Conservation (phyloP, 2,113 vertebrate species). For the Hylia prasina region DNA sequence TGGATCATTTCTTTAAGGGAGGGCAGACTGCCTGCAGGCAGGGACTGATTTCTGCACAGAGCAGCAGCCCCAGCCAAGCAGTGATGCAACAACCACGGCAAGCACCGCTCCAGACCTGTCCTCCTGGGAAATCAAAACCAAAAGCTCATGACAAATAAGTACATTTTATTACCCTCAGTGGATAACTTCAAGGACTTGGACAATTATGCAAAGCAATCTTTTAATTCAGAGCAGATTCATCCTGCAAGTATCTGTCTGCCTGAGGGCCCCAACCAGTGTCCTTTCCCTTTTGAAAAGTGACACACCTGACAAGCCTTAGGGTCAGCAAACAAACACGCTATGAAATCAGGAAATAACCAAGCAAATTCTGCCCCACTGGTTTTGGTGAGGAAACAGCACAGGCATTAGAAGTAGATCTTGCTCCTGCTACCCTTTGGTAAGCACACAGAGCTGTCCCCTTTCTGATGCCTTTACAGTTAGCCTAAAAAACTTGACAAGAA, state of each 20-base stretch:
- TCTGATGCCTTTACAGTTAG: background rate
- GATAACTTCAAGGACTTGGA: background rate
- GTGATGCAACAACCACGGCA: rapidly evolving
- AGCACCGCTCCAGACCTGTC: background rate
- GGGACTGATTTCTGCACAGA: background rate
- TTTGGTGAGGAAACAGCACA: background rate
- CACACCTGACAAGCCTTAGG: background rate
- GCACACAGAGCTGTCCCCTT: background rate
- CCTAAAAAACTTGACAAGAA: background rate
- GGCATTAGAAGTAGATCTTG: background rate
- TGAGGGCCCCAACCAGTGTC: background rate
- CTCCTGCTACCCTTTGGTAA: background rate
- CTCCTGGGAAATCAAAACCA: background rate
- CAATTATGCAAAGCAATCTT: background rate
- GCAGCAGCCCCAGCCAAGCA: background rate
- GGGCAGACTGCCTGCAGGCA: background rate
- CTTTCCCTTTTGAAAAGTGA: conserved; percentile 46
- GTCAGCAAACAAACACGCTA: background rate
- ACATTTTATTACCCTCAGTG: background rate
- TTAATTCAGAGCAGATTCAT: background rate
- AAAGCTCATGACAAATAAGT: background rate
- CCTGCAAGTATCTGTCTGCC: background rate
- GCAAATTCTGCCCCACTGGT: background rate
- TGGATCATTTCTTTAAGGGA: background rate
- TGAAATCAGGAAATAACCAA: background rate